Base-by-base conservation (phyloP, 2,113 vertebrate species). In the Ceyx margarethae region DNA sequence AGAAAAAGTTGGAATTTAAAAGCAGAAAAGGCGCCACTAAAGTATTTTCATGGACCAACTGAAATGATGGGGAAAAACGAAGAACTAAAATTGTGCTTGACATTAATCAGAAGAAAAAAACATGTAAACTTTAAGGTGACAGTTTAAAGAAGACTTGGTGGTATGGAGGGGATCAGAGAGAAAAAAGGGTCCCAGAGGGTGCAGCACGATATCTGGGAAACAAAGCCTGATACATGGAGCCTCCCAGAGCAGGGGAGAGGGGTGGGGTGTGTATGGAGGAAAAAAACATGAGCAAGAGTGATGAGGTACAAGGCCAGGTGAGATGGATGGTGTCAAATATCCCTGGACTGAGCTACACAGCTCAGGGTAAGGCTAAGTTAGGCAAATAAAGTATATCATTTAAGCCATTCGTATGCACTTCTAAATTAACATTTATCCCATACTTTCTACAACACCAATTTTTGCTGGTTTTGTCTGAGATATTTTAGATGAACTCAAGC, bases 201-300 rank as follows among this genome's bases (percentile, higher is more conserved):
- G 45, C 31, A 71, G 67, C 14, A 64, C 5, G 17, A 37, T 2
- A 25, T 16, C 0, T 77, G 62, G 37, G 64, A 61, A 91, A 66
- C 2, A 66, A 54, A 35, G 6, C 5, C 15, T 1, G 1, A 1
- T 2, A 6, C 0, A 0, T 15, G 18, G 22, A 91, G 18, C 12
- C 7, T 73, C 15, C 15, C 15, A 35, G 20, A 48, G 12, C 2
- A 12, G 9, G 19, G 15, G 22, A 13, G 78, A 15, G 23, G 50
- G 6, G 14, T 7, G 50, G 50, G 23, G 23, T 21, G 21, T 50
- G 48, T 23, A 26, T 26, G 42, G 87, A 76, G 12, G 3, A 37
- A 20, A 77, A 8, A 15, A 68, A 16, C 20, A 50, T 0, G 5
- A 50, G 22, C 0, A 1, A 73, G 46, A 66, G 15, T 25, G 20